Percentiles rank a stretch among this genome's conserved stretches.
These are phyloP conservation scores for Mallotus villosus DNA, from an alignment of 2,797 vertebrate genomes.

Conservation along the genomic window DNA sequence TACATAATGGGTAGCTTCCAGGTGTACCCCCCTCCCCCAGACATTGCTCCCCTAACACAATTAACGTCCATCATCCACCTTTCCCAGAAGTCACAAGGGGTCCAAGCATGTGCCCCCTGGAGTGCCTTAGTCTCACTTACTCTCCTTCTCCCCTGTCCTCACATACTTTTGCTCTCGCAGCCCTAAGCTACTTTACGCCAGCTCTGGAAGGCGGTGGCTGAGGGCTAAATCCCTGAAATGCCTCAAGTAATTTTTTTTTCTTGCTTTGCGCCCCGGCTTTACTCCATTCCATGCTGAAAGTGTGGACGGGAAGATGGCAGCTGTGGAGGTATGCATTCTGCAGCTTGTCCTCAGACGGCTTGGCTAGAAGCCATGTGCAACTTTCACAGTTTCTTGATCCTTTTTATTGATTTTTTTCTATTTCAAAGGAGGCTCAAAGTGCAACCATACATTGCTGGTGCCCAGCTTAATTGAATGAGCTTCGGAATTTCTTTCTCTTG, in stretches of 20 bases:
- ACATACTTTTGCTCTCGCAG: not conserved
- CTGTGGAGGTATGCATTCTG: not conserved
- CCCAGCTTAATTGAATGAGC: too few species aligned
- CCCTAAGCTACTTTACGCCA: slow-evolving; percentile 48
- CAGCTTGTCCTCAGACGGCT: slow-evolving; percentile 2
- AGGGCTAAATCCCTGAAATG: slow-evolving; percentile 54
- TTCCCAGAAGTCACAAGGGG: slow-evolving; percentile 36
- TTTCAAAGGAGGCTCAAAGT: too few species aligned
- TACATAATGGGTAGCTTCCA: too few species aligned
- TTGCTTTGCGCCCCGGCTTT: slow-evolving; percentile 29
- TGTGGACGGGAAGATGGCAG: not conserved
- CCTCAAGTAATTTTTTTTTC: slow-evolving; percentile 49
- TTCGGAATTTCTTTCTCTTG: too few species aligned
- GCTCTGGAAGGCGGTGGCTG: slow-evolving; percentile 26
- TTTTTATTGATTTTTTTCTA: not conserved
- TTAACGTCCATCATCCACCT: too few species aligned
- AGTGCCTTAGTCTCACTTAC: slow-evolving; percentile 7
- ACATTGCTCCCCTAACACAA: too few species aligned
- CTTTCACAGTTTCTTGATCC: not conserved
- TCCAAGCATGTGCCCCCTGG: slow-evolving; percentile 12
- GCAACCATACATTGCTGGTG: too few species aligned
- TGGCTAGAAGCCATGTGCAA: not conserved
- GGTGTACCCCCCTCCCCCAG: too few species aligned
- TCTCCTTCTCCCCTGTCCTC: not conserved
- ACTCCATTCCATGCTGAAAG: slow-evolving; percentile 15